These are phyloP conservation scores for Phocides pigmalion DNA, from an alignment of 1,140 invertebrate species.

Conservation along the genomic window DNA sequence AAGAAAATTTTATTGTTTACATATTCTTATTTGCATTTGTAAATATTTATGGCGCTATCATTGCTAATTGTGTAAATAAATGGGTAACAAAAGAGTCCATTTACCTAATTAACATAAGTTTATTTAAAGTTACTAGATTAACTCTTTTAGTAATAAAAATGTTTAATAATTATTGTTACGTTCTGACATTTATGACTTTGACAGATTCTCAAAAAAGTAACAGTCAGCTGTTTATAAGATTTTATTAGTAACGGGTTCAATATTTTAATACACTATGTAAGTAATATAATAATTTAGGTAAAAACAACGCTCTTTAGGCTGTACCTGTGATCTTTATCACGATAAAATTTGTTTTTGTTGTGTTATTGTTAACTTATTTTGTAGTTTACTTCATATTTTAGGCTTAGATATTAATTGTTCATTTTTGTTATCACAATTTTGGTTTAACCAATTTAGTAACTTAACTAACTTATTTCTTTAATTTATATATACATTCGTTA, in stretches of 20 bases:
- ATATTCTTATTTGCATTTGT: neutral
- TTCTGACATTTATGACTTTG: too few relatives aligned
- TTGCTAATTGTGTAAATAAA: conserved; percentile 17
- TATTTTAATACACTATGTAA: too few relatives aligned
- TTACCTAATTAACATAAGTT: conserved; percentile 39
- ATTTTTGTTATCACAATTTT: neutral
- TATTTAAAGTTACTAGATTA: neutral
- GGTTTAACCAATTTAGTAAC: too few relatives aligned
- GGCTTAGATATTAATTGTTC: neutral
- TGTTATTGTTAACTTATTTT: conserved; percentile 31
- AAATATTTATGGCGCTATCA: neutral
- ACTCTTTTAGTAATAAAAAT: neutral
- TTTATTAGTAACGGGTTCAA: too few relatives aligned
- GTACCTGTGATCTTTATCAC: conserved; percentile 75
- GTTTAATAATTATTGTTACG: neutral
- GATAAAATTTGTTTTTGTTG: conserved; percentile 51
- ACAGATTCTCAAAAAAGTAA: too few relatives aligned
- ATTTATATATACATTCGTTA: too few relatives aligned
- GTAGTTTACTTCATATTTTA: neutral
- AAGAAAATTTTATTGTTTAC: too few relatives aligned
- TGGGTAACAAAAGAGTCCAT: conserved; percentile 36
- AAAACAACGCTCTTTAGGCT: conserved; percentile 74
- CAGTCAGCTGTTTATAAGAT: too few relatives aligned
- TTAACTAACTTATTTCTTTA: too few relatives aligned
- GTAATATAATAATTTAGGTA: conserved; percentile 21